Evolutionary conservation across 1,140 invertebrate species (phyloP).

Genomic region (Macrotrachela quadricornifera): DNA sequence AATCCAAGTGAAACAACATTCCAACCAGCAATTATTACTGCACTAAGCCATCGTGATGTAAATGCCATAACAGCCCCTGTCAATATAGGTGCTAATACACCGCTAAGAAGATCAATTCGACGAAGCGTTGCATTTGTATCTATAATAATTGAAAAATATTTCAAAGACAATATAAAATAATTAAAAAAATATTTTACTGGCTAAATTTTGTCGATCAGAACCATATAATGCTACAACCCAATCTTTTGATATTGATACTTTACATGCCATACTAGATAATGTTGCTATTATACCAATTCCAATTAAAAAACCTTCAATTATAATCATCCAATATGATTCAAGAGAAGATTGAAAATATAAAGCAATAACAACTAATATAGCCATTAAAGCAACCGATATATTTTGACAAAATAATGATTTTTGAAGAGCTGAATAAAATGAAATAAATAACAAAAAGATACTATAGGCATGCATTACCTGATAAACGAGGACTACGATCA

Average conservation of each 20-base stretch:
- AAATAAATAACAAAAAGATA: no score
- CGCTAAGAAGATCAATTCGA: constrained; percentile 32
- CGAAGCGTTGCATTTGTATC: constrained; percentile 25
- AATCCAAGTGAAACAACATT: constrained; percentile 32
- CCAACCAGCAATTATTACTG: constrained; percentile 33
- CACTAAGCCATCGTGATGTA: constrained; percentile 14
- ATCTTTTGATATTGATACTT: constrained; percentile 34
- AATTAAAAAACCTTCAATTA: constrained; percentile 13
- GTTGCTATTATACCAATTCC: constrained; percentile 17
- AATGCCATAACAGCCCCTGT: constrained; percentile 34
- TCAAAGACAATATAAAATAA: no score
- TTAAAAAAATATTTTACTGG: no score
- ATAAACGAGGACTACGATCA: constrained; percentile 21
- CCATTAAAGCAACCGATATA: constrained; percentile 11
- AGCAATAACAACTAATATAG: constrained; percentile 8
- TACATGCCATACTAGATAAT: constrained; percentile 29
- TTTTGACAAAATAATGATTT: constrained; percentile 11
- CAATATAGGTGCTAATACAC: constrained; percentile 33
- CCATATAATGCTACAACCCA: constrained; percentile 31
- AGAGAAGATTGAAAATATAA: not conserved
- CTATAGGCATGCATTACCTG: constrained; percentile 15
- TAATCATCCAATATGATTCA: no score
- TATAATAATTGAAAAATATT: no score
- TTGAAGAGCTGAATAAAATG: constrained; percentile 9
- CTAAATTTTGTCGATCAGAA: no score